Base-by-base conservation (phyloP, 30 jellyfish, hydroid and myxozoan genomes). In the Mastigias papua region DNA sequence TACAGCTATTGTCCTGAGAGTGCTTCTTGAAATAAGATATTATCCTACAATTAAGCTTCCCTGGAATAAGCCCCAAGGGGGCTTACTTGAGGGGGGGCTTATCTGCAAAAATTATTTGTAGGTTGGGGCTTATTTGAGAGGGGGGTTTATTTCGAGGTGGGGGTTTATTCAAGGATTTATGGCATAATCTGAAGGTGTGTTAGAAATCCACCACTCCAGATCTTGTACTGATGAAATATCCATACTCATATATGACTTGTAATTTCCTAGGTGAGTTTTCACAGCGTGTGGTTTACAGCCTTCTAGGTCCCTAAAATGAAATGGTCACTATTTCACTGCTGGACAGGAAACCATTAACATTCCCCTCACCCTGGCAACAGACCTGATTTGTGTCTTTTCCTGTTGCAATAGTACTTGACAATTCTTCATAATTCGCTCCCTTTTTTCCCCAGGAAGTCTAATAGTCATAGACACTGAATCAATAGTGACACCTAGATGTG, bases 361-460 rank as follows among this genome's bases (percentile, higher is more conserved):
- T 13, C 91, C 91, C 1, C 64, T 81, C 13, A 81, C 60, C n/a
- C 61, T 67, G n/a, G 91, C 91, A 7, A 81, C 84, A 64, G 70
- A 61, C 33, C 83, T 81, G 27, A 81, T 81, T 69, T 54, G 70
- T 66, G 63, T 19, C 26, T 16, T 65, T 28, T 34, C n/a, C 48
- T 15, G 68, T 27, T 34, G 25, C 6, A 64, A 34, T 1, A 63
- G 35, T 29, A 10, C 11, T 30, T 79, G 13, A 1, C 90, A 79
- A 21, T 34, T 76, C 62, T 79, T 61, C 11, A 62, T 25, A 32
- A 79, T 79, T 10, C n/a, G 30, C 3, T 20, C 61, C 61, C 67
- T 60, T 63, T 42, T 79, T 17, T 79, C 90, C 58, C 62, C 70
- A 10, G 90, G 28, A 2, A 79, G 80, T 6, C 80, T 60, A 81